Evolutionary conservation across 2,888 invertebrate species (phyloP).

Genomic region (Pollenia angustigena): DNA sequence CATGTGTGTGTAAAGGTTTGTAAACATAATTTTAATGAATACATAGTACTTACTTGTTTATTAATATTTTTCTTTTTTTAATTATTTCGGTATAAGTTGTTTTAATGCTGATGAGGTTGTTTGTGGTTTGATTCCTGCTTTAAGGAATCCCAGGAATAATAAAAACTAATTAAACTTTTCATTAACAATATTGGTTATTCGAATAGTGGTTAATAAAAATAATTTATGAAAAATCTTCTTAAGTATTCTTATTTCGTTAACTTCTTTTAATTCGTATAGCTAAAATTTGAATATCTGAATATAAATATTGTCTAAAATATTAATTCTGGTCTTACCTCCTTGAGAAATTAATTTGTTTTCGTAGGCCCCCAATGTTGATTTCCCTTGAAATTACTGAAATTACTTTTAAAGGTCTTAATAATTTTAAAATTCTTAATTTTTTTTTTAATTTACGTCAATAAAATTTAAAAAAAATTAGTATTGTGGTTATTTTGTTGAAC

Average conservation of each 20-base stretch:
- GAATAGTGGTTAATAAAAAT: not conserved
- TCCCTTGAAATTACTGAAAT: too few species aligned
- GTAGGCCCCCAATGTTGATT: too few species aligned
- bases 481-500: too few species aligned
- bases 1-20: constrained; percentile 22
- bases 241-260: not conserved
- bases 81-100: constrained; percentile 32
- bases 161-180: constrained; percentile 67
- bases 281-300: too few species aligned
- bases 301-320: too few species aligned
- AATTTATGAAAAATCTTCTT: not conserved
- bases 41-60: not conserved
- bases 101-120: constrained; percentile 50
- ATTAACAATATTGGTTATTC: constrained; percentile 22
- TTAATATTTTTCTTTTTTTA: constrained; percentile 22
- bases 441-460: too few species aligned
- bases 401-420: too few species aligned
- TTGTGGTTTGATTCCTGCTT: constrained; percentile 51
- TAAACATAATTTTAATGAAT: constrained; percentile 36
- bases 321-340: too few species aligned
- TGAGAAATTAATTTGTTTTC: too few species aligned
- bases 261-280: too few species aligned
- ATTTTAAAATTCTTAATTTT: too few species aligned
- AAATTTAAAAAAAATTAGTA: too few species aligned
- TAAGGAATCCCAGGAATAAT: constrained; percentile 52